Base-by-base conservation (phyloP, 2,797 vertebrate genomes). In the Amphiprion clarkii region DNA sequence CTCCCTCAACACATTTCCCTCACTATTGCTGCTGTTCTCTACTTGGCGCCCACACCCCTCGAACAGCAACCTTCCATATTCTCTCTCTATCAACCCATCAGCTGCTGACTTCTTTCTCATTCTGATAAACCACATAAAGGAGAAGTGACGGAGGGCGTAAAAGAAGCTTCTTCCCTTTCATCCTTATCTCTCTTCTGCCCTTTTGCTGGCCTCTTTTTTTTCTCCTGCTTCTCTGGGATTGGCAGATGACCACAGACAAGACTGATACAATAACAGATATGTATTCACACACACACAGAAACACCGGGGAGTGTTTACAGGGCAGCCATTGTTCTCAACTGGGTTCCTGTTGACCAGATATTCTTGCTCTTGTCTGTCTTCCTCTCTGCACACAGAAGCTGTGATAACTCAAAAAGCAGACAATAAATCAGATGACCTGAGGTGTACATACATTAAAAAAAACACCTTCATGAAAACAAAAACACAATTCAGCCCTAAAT, bases 321-420 rank as follows among this genome's bases (percentile, higher is more conserved):
- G 13, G 21, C 0, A 4, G 55, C 42, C 31, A 87, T 76, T 88
- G 82, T 87, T 87, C 79, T 87, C 67, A 2, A 3, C 31, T 44
- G 14, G 48, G 82, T 86, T 89, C 82, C 84, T 79, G 82, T 88
- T 86, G 69, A 84, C 58, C 40, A 79, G 31, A 76, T 64, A 27
- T 58, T 78, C 48, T 53, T 13, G 17, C 56, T 78, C 48, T 53
- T 11, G 17, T 46, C 48, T 10, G 64, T 82, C 76, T 88, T 84
- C 67, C 72, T 72, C 69, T 74, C 69, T 54, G 44, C 59, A 39
- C 23, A 9, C 59, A 69, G 71, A 83, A 68, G 51, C 68, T 82
- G 42, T 19, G 7, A 40, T 54, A 14, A 49, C 23, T 65, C 58
- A 68, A 62, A 53, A 16, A 36, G 9, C 53, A 55, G 6, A 61